phyloP scores from a whole-genome alignment of 2,888 invertebrate genomes.

The Dasypolia templi region DNA sequence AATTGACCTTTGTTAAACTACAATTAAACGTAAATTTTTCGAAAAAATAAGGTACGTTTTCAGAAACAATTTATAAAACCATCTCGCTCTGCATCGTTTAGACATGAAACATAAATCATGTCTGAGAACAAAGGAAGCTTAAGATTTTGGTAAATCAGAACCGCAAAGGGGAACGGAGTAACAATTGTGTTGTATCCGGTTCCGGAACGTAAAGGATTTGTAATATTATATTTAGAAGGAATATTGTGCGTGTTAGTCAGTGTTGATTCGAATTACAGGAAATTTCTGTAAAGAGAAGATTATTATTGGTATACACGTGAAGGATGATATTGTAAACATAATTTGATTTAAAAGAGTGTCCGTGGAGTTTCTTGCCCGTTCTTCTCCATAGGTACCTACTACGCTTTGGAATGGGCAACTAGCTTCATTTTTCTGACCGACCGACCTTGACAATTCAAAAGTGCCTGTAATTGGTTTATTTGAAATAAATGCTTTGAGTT shows the following conservation, averaged over 20 bases:
- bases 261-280: constrained; percentile 5
- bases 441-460: no score
- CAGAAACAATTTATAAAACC: constrained; percentile 38
- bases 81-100: constrained; percentile 15
- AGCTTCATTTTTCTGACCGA: no score
- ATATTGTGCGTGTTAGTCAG: constrained; percentile 17
- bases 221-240: constrained; percentile 18
- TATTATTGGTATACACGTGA: background rate
- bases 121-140: constrained; percentile 49
- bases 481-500: no score
- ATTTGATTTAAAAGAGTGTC: no score
- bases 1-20: background rate
- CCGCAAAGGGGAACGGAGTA: constrained; percentile 10
- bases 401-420: no score
- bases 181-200: constrained; percentile 26
- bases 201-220: constrained; percentile 31
- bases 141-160: constrained; percentile 58
- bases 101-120: constrained; percentile 55
- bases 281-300: constrained; percentile 3
- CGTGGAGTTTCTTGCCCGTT: no score
- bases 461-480: no score
- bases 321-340: no score
- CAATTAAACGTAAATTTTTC: constrained; percentile 1
- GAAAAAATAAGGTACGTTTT: constrained; percentile 10
- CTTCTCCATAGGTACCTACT: no score